A percentile compares a stretch with the other conserved stretches of the same genome.
These are phyloP conservation scores for Pyralis farinalis DNA, from an alignment of 2,888 invertebrate species.

Conservation along the genomic window DNA sequence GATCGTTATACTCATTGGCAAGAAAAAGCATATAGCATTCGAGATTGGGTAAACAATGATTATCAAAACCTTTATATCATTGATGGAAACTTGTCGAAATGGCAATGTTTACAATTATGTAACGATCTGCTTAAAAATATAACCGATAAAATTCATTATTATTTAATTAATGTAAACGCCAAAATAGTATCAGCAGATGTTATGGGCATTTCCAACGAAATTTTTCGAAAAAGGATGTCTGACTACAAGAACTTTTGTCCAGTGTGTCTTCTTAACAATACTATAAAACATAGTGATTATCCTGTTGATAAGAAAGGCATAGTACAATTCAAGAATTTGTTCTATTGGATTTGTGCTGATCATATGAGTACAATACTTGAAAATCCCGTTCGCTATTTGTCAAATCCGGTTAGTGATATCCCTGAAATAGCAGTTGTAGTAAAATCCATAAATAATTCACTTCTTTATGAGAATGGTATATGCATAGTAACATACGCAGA, in stretches of 20 bases:
- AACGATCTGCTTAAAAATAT: slow-evolving; percentile 25
- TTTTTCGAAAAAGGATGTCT: slow-evolving; percentile 73
- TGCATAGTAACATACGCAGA: slow-evolving; percentile 83
- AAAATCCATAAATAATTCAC: slow-evolving; percentile 49
- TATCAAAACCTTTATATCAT: slow-evolving; percentile 77
- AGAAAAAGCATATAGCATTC: slow-evolving; percentile 42
- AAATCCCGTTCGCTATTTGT: slow-evolving; percentile 59
- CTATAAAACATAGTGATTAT: slow-evolving; percentile 53
- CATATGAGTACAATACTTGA: slow-evolving; percentile 72
- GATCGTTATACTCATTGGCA: slow-evolving; percentile 66
- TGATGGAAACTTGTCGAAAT: slow-evolving; percentile 72
- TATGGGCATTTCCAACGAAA: slow-evolving; percentile 79
- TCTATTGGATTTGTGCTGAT: slow-evolving; percentile 82
- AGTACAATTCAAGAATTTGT: slow-evolving; percentile 74
- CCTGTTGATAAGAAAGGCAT: slow-evolving; percentile 78
- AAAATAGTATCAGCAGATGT: slow-evolving; percentile 70
- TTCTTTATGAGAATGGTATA: slow-evolving; percentile 75
- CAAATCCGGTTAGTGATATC: slow-evolving; percentile 32
- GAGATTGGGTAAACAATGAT: slow-evolving; percentile 73
- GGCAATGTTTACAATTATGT: slow-evolving; percentile 75
- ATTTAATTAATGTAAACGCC: slow-evolving; percentile 65
- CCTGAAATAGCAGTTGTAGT: slow-evolving; percentile 77
- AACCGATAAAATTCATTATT: slow-evolving; percentile 67
- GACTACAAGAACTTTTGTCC: slow-evolving; percentile 80
- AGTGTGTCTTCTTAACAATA: slow-evolving; percentile 68